A percentile compares a stretch with the other conserved stretches of the same genome.
Evolutionary conservation across 2,797 vertebrate genomes (phyloP).

Genomic region (Pitangus sulphuratus): DNA sequence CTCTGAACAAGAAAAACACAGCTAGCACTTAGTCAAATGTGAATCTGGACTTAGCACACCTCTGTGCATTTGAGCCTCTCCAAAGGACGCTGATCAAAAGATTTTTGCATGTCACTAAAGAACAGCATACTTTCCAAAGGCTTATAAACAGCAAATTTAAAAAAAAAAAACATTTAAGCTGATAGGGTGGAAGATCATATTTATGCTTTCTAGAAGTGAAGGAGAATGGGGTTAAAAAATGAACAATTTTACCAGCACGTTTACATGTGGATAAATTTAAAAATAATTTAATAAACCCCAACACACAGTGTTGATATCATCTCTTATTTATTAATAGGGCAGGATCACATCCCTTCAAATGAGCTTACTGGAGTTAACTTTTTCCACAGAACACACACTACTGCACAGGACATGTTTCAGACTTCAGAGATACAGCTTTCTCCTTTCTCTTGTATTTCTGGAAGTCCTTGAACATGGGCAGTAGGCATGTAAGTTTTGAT

Average conservation of each 20-base stretch:
- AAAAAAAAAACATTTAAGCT: not conserved
- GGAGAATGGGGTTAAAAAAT: not conserved
- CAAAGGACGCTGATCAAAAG: not conserved
- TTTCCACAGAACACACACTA: not conserved
- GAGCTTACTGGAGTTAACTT: not conserved
- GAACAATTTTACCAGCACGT: not conserved
- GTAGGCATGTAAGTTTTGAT: not conserved
- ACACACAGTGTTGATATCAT: not conserved
- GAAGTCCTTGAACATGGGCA: not conserved
- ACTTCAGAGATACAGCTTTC: not conserved
- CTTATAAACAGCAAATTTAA: not conserved
- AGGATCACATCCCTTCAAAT: not conserved
- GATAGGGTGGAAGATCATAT: not conserved
- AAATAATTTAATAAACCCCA: not conserved
- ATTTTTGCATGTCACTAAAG: not conserved
- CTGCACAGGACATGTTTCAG: not conserved
- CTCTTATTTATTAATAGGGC: not conserved
- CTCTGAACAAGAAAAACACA: not conserved
- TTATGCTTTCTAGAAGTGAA: not conserved
- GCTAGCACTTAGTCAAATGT: not conserved
- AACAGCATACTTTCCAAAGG: not conserved
- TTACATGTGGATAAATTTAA: not conserved
- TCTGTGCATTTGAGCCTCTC: not conserved
- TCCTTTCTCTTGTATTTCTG: not conserved
- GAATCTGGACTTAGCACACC: not conserved